A percentile compares a stretch with the other conserved stretches of the same genome.
phyloP scores from a whole-genome alignment of 2,888 invertebrate genomes.

The Lampropteryx suffumata region DNA sequence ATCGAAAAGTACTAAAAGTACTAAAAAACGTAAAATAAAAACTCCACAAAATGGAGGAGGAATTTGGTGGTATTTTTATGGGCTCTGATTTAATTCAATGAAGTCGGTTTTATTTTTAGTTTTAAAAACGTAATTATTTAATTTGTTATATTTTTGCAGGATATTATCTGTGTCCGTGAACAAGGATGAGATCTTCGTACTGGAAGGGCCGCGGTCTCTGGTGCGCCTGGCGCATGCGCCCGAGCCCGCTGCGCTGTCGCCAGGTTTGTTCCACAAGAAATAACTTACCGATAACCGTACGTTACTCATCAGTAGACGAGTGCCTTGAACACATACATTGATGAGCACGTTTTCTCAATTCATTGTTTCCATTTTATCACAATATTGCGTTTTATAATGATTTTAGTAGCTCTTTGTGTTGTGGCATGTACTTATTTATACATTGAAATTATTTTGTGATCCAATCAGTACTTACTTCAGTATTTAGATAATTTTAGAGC shows the following conservation, averaged over 20 bases:
- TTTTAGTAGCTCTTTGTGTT: slow-evolving; percentile 1
- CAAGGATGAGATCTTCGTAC: slow-evolving; percentile 90
- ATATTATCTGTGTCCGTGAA: slow-evolving; percentile 84
- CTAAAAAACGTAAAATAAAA: too few relatives aligned
- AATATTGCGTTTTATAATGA: not conserved
- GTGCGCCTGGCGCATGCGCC: slow-evolving; percentile 90
- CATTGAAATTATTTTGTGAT: slow-evolving; percentile 7
- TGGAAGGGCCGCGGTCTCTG: slow-evolving; percentile 90
- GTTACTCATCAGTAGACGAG: too few relatives aligned
- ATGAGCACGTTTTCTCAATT: too few relatives aligned
- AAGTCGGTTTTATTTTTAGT: too few relatives aligned
- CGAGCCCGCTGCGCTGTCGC: slow-evolving; percentile 80
- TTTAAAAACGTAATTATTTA: too few relatives aligned
- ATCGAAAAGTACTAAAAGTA: too few relatives aligned
- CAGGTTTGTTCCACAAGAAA: slow-evolving; percentile 56
- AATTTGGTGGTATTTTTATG: too few relatives aligned
- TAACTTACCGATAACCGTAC: not conserved
- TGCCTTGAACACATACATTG: too few relatives aligned
- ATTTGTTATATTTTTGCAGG: slow-evolving; percentile 66
- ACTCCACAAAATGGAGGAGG: too few relatives aligned
- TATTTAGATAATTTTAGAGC: slow-evolving; percentile 16
- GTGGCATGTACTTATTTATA: slow-evolving; percentile 7
- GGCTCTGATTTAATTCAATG: too few relatives aligned
- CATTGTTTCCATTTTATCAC: too few relatives aligned
- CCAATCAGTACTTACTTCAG: slow-evolving; percentile 19